Evolutionary conservation across 2,113 vertebrate species (phyloP).

Genomic region (Protobothrops mucrosquamatus): DNA sequence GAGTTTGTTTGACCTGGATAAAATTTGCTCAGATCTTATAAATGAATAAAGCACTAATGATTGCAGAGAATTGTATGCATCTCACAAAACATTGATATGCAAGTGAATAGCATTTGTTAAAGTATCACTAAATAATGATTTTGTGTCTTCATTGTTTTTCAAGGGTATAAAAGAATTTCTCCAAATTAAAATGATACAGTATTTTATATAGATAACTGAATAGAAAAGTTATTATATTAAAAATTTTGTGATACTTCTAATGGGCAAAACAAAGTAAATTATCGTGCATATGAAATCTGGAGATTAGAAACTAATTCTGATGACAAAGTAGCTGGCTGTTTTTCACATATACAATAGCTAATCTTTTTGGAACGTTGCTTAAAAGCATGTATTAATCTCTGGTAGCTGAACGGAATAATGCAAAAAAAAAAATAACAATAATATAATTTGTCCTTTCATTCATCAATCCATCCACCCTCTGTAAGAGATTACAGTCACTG

Average conservation of each 20-base stretch:
- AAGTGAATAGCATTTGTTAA: background rate
- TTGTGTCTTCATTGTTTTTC: background rate
- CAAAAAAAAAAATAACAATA: background rate
- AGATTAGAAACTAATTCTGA: background rate
- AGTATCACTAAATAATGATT: background rate
- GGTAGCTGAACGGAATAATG: background rate
- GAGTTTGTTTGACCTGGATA: background rate
- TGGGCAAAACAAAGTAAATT: background rate
- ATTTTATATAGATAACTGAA: background rate
- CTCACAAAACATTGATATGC: background rate
- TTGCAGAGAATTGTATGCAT: background rate
- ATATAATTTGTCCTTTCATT: background rate
- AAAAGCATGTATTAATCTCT: background rate
- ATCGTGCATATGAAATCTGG: background rate
- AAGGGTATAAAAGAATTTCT: background rate
- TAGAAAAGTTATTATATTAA: background rate
- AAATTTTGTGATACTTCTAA: background rate
- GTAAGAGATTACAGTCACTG: background rate
- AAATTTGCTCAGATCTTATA: background rate
- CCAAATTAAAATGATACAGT: background rate
- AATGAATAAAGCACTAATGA: background rate
- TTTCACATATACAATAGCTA: background rate
- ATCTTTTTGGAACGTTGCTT: background rate
- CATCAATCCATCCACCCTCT: background rate
- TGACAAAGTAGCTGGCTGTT: background rate